Base-by-base conservation (phyloP, 2,888 invertebrate genomes). In the Acrobasis suavella region DNA sequence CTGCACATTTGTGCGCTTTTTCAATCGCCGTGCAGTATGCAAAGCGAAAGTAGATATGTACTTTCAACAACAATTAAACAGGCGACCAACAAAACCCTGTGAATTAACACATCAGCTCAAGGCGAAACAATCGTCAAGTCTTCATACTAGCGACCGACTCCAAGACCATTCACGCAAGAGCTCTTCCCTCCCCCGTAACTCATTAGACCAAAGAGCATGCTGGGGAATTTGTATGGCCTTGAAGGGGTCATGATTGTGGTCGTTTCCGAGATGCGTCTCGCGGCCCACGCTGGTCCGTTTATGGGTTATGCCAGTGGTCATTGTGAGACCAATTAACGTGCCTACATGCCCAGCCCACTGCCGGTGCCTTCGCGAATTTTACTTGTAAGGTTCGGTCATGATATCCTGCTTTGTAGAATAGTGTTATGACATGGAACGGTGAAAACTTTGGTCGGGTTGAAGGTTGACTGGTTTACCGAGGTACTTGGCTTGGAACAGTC, bases 271-370 rank as follows among this genome's bases (percentile, higher is more conserved):
- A 89, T 80, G 81, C 86, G 89, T 86, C 87, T 85, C 81, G 73
- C 85, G 66, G 75, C 91, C 91, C 87, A 91, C 91, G 87, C 87
- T 62, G 66, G 76, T 70, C 84, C 89, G 80, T 80, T 86, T 89
- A 89, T 90, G 87, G 91, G 77, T 80, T 83, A 73, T 81, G 80
- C 76, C 83, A 82, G 83, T 87, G 89, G 86, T 86, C 89, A 88
- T 85, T 86, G 85, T 77, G 86, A 75, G 14, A 17, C 83, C 90
- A 91, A 91, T 91, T 90, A 91, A 82, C 89, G 83, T 90, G 90
- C 88, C 90, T 89, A 89, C 90, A 82, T 89, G 87, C 81, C 79
- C 87, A 76, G 81, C 89, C 91, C 89, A 89, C 91, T 89, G 85
- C 85, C 86, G 82, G 83, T 87, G 85, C 81, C 78, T 78, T 82